Evolutionary conservation across 2,888 invertebrate species (phyloP), one percentile per base, ranked within the genome.

Genomic region (Eristalinus aeneus): DNA sequence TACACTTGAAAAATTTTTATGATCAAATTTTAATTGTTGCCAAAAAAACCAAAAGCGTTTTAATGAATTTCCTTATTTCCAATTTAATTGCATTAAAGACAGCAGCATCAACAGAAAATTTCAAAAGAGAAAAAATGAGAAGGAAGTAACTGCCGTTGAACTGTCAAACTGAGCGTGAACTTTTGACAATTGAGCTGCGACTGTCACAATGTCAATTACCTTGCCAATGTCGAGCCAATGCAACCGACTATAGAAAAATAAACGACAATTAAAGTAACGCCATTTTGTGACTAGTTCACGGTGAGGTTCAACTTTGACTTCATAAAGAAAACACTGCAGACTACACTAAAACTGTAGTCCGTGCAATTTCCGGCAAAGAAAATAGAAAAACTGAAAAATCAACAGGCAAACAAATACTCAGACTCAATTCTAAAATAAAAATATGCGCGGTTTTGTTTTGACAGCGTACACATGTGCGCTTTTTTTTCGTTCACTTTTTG

Each of bases 271-370:
- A n/a, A 31, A 11, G n/a, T 23, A 16, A 27, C 2, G 46, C 2
- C 0, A 46, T 16, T 56, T 32, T 20, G 71, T 72, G 39, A 61
- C 72, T 23, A 54, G 72, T 72, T 73, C 72, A 79, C 58, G 60
- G 60, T 79, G 54, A 79, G 74, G 83, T 84, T 84, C 83, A 84
- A 84, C 79, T 73, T 1, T 74, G 78, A 73, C 73, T 39, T 56
- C 54, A 64, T 58, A 10, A 10, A 36, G 34, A 31, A 60, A 32
- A 72, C 27, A 11, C n/a, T 20, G 6, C 22, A 46, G 16, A 16
- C 27, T 27, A 27, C 63, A 72, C 23, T 10, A 23, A 23, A 32
- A 36, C 31, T 46, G 39, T 63, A 46, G 27, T 16, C 46, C 22
- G 31, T 73, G 64, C 36, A 34, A 83, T 79, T 83, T 83, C 79